Percentiles rank a stretch among this genome's conserved stretches.
Conservation (phyloP, 2,113 vertebrate genomes). For the Hymenochirus boettgeri region DNA sequence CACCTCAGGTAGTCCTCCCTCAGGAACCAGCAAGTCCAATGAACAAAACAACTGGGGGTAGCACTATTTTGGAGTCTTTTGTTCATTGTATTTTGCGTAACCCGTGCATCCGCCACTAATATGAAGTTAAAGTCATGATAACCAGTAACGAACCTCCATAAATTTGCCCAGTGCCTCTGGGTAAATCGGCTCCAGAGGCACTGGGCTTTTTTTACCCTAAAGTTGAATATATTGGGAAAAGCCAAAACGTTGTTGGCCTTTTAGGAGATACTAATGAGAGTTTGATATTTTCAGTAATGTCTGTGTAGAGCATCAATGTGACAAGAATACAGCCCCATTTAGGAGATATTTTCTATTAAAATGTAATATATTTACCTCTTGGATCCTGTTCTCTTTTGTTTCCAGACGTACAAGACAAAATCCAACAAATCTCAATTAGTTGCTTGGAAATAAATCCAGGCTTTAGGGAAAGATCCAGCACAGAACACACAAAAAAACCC, state of each 20-base stretch:
- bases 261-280: slow-evolving; percentile 24
- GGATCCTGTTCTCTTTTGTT: slow-evolving; percentile 13
- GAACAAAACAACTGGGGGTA: too few relatives aligned
- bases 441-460: slow-evolving; percentile 19
- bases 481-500: slow-evolving; percentile 12
- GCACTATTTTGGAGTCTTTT: too few relatives aligned
- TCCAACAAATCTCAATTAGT: slow-evolving; percentile 18
- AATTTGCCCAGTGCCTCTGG: too few relatives aligned
- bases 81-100: too few relatives aligned
- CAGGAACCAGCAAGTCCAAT: too few relatives aligned
- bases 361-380: slow-evolving; percentile 3
- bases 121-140: too few relatives aligned
- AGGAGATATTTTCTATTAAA: slow-evolving; percentile 16
- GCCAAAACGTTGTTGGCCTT: not conserved
- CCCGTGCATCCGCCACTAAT: too few relatives aligned
- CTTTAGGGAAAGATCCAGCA: slow-evolving; percentile 7
- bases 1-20: too few relatives aligned
- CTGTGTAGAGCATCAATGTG: not conserved
- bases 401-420: slow-evolving; percentile 7
- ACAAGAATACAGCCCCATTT: not conserved
- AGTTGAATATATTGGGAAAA: too few relatives aligned
- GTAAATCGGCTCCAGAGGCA: too few relatives aligned
- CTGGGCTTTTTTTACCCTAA: too few relatives aligned
- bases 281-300: slow-evolving; percentile 10
- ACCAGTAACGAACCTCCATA: too few relatives aligned